phyloP scores from a whole-genome alignment of 2,797 vertebrate genomes.

The Petrocephalus sullivani region DNA sequence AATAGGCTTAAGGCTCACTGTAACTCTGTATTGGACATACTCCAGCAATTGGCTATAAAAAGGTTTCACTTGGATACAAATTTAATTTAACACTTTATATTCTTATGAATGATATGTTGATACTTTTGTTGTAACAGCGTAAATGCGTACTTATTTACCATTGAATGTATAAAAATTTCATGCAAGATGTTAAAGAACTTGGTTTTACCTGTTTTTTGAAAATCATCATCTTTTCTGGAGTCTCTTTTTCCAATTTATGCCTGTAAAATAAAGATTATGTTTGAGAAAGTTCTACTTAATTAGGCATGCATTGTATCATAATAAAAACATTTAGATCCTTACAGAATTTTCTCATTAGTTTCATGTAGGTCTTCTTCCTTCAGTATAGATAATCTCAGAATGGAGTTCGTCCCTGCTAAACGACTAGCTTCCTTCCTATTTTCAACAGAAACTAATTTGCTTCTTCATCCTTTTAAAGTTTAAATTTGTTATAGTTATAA shows the following conservation, averaged over 20 bases:
- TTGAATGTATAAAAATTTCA: not conserved
- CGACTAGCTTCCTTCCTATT: constrained; percentile 72
- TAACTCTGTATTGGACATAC: too few species aligned
- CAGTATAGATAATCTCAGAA: constrained; percentile 63
- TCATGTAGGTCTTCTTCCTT: constrained; percentile 66
- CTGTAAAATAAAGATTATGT: constrained; percentile 48
- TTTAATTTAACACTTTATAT: too few species aligned
- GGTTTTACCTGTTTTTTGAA: constrained; percentile 74
- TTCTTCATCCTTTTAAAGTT: not conserved
- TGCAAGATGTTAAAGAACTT: not conserved
- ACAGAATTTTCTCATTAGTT: constrained; percentile 73
- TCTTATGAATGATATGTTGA: too few species aligned
- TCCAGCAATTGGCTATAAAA: too few species aligned
- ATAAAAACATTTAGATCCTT: constrained; percentile 39
- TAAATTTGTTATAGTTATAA: not conserved
- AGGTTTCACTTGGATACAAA: too few species aligned
- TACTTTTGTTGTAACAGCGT: too few species aligned
- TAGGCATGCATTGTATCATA: not conserved
- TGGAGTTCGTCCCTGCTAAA: constrained; percentile 73
- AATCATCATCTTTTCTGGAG: constrained; percentile 67
- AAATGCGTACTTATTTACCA: not conserved
- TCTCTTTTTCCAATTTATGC: constrained; percentile 71
- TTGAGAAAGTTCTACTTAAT: not conserved
- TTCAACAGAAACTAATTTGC: not conserved
- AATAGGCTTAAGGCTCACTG: too few species aligned